A percentile compares a stretch with the other conserved stretches of the same genome.
phyloP scores from a whole-genome alignment of 2,888 invertebrate species.

The Ephialtes manifestator region DNA sequence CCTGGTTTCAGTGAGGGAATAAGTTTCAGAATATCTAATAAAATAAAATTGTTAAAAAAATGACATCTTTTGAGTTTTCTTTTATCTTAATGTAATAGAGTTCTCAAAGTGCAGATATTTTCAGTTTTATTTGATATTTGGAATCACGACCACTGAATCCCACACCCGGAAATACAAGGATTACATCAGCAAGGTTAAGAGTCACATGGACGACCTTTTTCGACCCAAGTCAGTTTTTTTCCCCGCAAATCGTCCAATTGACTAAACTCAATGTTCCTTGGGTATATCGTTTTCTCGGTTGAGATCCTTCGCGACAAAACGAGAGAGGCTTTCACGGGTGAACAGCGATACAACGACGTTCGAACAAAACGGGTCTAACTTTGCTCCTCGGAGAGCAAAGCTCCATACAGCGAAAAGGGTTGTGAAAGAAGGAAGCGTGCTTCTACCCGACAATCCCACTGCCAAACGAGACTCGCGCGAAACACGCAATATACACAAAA shows the following conservation, averaged over 20 bases:
- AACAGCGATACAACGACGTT: background rate
- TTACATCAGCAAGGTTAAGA: background rate
- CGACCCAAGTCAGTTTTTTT: background rate
- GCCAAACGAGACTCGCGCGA: constrained; percentile 37
- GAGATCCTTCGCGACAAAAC: background rate
- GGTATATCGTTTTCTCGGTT: background rate
- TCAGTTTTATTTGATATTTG: background rate
- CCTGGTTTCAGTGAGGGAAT: too few species aligned
- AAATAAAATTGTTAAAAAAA: too few species aligned
- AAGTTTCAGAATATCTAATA: too few species aligned
- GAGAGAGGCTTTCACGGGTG: constrained; percentile 2
- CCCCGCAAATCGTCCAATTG: constrained; percentile 3
- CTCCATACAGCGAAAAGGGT: constrained; percentile 31
- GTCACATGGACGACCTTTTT: too few species aligned
- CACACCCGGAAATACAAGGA: background rate
- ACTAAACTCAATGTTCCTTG: background rate
- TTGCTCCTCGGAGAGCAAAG: constrained; percentile 10
- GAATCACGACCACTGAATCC: background rate
- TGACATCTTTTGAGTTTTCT: too few species aligned
- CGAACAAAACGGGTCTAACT: constrained; percentile 40
- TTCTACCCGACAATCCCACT: constrained; percentile 47
- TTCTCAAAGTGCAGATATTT: background rate
- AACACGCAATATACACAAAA: constrained; percentile 35
- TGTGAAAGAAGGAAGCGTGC: constrained; percentile 17
- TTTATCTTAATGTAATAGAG: background rate